phyloP scores from a whole-genome alignment of 2,797 vertebrate genomes.

The Mallotus villosus region DNA sequence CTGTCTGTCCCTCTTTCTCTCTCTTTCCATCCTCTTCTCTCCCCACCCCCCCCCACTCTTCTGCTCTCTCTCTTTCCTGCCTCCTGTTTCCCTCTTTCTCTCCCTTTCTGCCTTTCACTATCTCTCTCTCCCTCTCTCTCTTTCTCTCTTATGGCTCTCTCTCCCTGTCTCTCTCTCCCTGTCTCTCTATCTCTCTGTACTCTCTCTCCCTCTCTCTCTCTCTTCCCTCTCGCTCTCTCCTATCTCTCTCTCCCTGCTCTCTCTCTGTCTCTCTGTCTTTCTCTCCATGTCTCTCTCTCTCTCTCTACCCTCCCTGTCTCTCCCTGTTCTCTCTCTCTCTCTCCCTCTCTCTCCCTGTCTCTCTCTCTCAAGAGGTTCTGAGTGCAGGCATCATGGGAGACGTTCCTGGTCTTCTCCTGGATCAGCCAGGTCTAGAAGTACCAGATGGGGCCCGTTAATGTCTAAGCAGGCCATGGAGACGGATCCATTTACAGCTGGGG shows the following conservation, averaged over 20 bases:
- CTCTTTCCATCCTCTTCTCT: not conserved
- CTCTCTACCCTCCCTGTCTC: not conserved
- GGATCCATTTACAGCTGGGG: slow-evolving; percentile 20
- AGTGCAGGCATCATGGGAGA: slow-evolving; percentile 19
- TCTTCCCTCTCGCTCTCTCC: not conserved
- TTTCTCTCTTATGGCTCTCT: not conserved
- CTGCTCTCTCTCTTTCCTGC: too few species aligned
- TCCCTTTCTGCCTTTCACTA: not conserved
- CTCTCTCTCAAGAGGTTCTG: not conserved
- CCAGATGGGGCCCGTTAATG: slow-evolving; percentile 36
- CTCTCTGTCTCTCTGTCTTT: too few species aligned
- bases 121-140: not conserved
- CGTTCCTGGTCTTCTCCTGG: slow-evolving; percentile 24
- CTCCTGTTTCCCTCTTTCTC: not conserved
- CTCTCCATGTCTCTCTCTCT: not conserved
- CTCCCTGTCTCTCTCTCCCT: not conserved
- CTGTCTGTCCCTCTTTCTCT: not conserved
- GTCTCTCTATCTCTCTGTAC: too few species aligned
- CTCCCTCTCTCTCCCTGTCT: not conserved
- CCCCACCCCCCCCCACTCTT: not conserved
- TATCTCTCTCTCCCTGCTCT: not conserved
- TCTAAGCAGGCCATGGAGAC: slow-evolving; percentile 36
- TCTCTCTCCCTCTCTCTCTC: not conserved
- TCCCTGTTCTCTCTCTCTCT: not conserved
- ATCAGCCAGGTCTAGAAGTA: slow-evolving; percentile 18